Evolutionary conservation across 2,113 vertebrate genomes (phyloP).

Genomic region (Felis catus): DNA sequence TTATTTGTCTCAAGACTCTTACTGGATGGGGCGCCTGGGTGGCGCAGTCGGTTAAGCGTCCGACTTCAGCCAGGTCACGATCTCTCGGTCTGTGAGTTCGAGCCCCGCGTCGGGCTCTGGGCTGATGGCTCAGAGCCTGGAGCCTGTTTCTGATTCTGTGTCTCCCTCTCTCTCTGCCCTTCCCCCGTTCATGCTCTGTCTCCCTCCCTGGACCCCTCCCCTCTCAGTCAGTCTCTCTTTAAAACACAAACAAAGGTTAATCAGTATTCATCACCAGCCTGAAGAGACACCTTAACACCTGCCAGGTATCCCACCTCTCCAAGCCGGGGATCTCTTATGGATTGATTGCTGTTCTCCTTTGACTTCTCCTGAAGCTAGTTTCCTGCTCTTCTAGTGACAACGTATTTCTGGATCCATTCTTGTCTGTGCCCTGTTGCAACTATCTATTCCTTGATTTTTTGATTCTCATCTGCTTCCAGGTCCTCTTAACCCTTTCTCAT

Average conservation of each 20-base stretch:
- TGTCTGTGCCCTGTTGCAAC: neutral
- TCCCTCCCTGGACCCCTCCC: neutral
- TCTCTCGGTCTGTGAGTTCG: no score
- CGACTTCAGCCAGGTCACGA: no score
- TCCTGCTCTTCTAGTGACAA: neutral
- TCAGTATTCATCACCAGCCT: neutral
- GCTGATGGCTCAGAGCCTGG: no score
- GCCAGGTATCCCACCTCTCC: neutral
- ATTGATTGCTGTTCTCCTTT: neutral
- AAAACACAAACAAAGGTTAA: slow-evolving; percentile 26
- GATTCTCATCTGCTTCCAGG: neutral
- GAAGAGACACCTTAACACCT: neutral
- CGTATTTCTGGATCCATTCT: neutral
- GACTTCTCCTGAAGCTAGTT: neutral
- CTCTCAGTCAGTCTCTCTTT: neutral
- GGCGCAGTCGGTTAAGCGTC: no score
- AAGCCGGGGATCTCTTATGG: neutral
- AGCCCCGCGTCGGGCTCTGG: no score
- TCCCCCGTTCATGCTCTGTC: no score
- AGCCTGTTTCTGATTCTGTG: no score
- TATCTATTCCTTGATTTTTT: neutral
- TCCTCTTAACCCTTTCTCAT: neutral
- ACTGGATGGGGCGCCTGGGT: neutral
- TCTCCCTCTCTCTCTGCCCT: no score
- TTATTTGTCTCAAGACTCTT: neutral